phyloP scores from a whole-genome alignment of 2,888 invertebrate species.

The Conus canariensis region DNA sequence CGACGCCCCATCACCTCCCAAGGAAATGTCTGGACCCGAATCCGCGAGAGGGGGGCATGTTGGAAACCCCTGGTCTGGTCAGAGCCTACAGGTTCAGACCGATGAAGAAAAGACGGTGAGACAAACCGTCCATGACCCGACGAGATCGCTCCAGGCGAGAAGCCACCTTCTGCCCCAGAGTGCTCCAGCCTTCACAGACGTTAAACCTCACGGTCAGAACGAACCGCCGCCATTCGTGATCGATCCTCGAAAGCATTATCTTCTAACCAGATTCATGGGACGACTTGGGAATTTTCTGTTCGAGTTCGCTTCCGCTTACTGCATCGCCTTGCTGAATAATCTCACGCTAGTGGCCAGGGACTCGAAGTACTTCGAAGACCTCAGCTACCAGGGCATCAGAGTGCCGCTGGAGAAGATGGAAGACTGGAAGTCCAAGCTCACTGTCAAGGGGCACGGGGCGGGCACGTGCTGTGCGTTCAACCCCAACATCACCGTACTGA shows the following conservation, averaged over 20 bases:
- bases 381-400: not conserved
- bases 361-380: not conserved
- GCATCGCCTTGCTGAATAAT: conserved; percentile 17
- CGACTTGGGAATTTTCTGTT: conserved; percentile 26
- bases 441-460: no score
- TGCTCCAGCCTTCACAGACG: no score
- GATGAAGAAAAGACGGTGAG: no score
- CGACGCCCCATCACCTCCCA: no score
- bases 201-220: no score
- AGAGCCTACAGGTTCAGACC: no score
- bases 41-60: no score
- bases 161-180: no score
- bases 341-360: not conserved
- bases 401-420: not conserved
- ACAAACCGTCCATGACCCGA: no score
- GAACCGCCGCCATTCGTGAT: not conserved
- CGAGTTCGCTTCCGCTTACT: conserved; percentile 15
- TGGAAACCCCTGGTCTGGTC: no score
- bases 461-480: conserved; percentile 13
- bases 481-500: not conserved
- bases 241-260: not conserved
- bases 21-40: no score
- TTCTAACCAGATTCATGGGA: not conserved
- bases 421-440: not conserved
- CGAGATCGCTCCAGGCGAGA: no score